Evolutionary conservation across 2,888 invertebrate species (phyloP).

Genomic region (Ophonus ardosiacus): DNA sequence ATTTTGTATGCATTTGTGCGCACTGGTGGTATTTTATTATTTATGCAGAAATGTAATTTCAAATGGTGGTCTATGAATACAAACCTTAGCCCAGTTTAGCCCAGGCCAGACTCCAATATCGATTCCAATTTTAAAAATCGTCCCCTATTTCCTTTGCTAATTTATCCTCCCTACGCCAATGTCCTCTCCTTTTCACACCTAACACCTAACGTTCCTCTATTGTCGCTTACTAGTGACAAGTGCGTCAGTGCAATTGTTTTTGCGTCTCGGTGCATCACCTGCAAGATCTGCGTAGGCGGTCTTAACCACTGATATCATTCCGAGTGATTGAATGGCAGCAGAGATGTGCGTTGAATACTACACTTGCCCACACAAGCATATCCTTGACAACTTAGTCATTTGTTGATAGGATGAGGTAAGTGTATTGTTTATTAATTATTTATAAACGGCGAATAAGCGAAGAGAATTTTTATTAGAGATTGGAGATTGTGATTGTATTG

Average conservation of each 20-base stretch:
- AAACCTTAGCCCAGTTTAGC: too few relatives aligned
- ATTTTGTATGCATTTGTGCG: too few relatives aligned
- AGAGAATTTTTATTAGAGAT: neutral
- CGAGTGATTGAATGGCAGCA: neutral
- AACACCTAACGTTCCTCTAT: neutral
- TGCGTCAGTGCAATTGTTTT: constrained; percentile 41
- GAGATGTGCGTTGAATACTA: constrained; percentile 7
- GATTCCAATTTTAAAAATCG: too few relatives aligned
- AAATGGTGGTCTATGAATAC: too few relatives aligned
- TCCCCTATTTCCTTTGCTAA: neutral
- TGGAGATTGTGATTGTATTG: neutral
- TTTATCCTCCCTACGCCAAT: constrained; percentile 28
- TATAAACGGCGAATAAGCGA: neutral
- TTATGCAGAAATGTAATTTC: too few relatives aligned
- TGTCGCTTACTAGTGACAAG: neutral
- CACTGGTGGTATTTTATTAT: too few relatives aligned
- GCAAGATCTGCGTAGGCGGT: constrained; percentile 27
- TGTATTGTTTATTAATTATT: constrained; percentile 30
- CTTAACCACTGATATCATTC: neutral
- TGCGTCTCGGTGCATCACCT: constrained; percentile 12
- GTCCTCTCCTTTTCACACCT: neutral
- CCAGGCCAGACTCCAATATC: too few relatives aligned
- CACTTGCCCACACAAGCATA: constrained; percentile 33
- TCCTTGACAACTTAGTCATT: constrained; percentile 16
- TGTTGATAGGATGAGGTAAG: neutral